A percentile compares a stretch with the other conserved stretches of the same genome.
Conservation (phyloP, 2,797 vertebrate genomes). For the Phoebastria nigripes region DNA sequence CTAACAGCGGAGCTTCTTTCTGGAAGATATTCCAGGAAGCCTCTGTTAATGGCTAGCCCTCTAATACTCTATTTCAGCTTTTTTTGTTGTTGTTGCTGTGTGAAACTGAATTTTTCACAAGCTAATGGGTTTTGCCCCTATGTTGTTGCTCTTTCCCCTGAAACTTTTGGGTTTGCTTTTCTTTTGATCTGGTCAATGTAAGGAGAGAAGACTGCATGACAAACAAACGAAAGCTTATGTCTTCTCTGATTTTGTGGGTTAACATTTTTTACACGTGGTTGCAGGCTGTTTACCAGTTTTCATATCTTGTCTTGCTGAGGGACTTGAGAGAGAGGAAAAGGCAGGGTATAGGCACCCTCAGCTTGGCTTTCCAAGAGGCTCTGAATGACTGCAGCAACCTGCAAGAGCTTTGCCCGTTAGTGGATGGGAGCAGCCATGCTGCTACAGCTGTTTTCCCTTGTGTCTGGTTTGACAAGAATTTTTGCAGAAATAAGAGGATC, state of each 20-base stretch:
- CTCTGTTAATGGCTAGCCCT: background rate
- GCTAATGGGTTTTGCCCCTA: background rate
- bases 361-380: background rate
- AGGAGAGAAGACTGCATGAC: background rate
- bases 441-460: background rate
- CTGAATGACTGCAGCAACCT: background rate
- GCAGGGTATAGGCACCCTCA: background rate
- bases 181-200: background rate
- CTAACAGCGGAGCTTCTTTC: background rate
- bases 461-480: background rate
- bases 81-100: background rate
- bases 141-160: background rate
- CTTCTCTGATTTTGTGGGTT: background rate
- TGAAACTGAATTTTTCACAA: background rate
- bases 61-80: background rate
- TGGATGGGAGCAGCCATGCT: background rate
- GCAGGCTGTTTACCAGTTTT: background rate
- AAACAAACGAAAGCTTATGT: background rate
- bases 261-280: background rate
- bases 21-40: background rate
- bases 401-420: background rate
- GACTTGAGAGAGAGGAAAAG: background rate
- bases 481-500: slow-evolving; percentile 13
- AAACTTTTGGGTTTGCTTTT: background rate
- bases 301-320: background rate